phyloP scores from a whole-genome alignment of 2,888 invertebrate genomes.

The Meandrusa payeni region DNA sequence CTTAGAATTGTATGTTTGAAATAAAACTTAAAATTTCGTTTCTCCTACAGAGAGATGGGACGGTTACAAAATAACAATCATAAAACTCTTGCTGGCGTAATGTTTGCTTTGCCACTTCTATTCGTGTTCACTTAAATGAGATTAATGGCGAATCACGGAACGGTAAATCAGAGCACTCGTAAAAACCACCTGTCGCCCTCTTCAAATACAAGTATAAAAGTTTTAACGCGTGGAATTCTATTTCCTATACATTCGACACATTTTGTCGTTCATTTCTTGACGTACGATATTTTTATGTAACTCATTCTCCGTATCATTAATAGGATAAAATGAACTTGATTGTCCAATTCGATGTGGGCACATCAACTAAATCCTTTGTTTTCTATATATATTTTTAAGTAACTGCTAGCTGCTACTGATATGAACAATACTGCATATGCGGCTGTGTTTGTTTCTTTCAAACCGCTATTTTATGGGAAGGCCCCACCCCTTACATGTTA shows the following conservation, averaged over 20 bases:
- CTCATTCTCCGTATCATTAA: too few species aligned
- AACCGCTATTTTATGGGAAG: too few species aligned
- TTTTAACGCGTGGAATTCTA: conserved; percentile 54
- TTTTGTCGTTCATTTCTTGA: conserved; percentile 33
- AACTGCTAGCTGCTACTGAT: too few species aligned
- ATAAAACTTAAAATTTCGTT: not conserved
- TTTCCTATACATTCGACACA: conserved; percentile 37
- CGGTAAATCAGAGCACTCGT: conserved; percentile 71
- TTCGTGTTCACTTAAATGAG: conserved; percentile 66
- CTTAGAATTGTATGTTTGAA: too few species aligned
- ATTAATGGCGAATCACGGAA: conserved; percentile 72
- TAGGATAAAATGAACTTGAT: too few species aligned
- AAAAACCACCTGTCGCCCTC: conserved; percentile 76
- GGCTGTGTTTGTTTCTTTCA: too few species aligned
- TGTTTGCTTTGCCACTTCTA: conserved; percentile 60
- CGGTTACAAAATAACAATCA: conserved; percentile 34
- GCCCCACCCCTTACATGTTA: too few species aligned
- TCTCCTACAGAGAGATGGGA: not conserved
- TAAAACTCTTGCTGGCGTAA: conserved; percentile 47
- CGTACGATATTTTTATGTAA: too few species aligned
- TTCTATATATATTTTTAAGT: too few species aligned
- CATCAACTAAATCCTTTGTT: too few species aligned
- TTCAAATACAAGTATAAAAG: conserved; percentile 61
- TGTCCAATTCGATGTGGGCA: too few species aligned
- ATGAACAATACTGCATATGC: too few species aligned